phyloP scores from a whole-genome alignment of 2,113 vertebrate genomes.

The Hylia prasina region DNA sequence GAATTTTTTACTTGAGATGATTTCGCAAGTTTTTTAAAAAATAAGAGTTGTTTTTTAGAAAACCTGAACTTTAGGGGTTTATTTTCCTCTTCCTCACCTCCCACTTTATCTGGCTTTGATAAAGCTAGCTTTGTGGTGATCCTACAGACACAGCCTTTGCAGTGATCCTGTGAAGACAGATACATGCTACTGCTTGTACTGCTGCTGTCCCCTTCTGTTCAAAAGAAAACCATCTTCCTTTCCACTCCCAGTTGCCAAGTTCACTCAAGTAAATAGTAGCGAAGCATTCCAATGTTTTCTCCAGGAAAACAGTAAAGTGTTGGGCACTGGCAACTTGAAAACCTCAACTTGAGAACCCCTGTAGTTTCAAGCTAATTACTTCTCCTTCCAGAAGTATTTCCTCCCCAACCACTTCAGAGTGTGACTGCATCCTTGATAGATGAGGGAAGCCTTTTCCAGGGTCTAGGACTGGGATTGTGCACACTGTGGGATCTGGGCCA shows the following conservation, averaged over 20 bases:
- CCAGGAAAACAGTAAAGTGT: not conserved
- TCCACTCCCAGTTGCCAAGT: not conserved
- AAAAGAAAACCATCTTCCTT: not conserved
- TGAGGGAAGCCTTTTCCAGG: not conserved
- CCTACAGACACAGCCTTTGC: not conserved
- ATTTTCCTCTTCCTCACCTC: not conserved
- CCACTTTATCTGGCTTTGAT: not conserved
- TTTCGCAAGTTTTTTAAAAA: not conserved
- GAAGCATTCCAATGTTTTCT: not conserved
- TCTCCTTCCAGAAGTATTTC: not conserved
- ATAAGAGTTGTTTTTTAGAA: not conserved
- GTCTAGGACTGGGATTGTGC: not conserved
- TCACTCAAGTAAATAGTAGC: not conserved
- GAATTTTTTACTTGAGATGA: not conserved
- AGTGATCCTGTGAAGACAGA: not conserved
- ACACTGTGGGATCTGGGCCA: not conserved
- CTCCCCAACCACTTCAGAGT: not conserved
- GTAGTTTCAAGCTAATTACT: not conserved
- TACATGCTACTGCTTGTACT: not conserved
- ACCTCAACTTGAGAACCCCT: not conserved
- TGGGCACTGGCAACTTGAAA: not conserved
- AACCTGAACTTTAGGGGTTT: not conserved
- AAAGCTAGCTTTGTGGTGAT: not conserved
- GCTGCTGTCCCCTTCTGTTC: constrained; percentile 33
- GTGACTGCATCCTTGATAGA: accelerated